Evolutionary conservation across 2,888 invertebrate species (phyloP).

Genomic region (Eremobia ochroleuca): DNA sequence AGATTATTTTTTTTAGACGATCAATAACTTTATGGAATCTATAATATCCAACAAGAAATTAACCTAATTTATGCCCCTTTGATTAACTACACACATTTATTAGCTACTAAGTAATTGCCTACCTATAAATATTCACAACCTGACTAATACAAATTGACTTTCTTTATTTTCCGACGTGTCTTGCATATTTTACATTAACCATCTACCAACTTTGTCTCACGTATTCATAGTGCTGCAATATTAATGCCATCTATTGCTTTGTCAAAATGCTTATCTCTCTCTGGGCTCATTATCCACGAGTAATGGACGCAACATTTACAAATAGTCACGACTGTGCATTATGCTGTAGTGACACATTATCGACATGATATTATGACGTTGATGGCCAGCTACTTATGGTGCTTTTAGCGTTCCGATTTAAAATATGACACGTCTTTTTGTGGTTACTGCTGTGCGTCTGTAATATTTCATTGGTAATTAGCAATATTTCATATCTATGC

Average conservation of each 20-base stretch:
- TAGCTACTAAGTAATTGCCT: conserved; percentile 40
- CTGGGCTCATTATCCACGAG: conserved; percentile 73
- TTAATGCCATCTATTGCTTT: conserved; percentile 71
- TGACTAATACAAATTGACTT: conserved; percentile 55
- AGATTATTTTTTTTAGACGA: not conserved
- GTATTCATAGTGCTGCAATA: conserved; percentile 61
- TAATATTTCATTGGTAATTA: conserved; percentile 69
- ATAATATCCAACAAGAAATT: conserved; percentile 26
- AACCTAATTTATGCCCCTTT: conserved; percentile 38
- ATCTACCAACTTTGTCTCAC: conserved; percentile 42
- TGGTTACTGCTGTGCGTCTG: conserved; percentile 57
- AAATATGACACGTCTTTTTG: conserved; percentile 69
- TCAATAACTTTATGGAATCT: not conserved
- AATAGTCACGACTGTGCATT: conserved; percentile 79
- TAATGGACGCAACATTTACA: conserved; percentile 80
- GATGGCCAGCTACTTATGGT: conserved; percentile 69
- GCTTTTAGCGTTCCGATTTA: conserved; percentile 68
- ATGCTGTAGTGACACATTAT: conserved; percentile 72
- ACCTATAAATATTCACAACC: conserved; percentile 45
- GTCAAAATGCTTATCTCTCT: conserved; percentile 70
- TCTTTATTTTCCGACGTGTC: conserved; percentile 35
- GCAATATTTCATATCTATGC: conserved; percentile 69
- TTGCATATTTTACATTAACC: conserved; percentile 50
- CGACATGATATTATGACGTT: conserved; percentile 72
- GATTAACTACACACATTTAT: conserved; percentile 40